Conservation (phyloP, 2,888 invertebrate genomes). For the Drosophila ezoana region DNA sequence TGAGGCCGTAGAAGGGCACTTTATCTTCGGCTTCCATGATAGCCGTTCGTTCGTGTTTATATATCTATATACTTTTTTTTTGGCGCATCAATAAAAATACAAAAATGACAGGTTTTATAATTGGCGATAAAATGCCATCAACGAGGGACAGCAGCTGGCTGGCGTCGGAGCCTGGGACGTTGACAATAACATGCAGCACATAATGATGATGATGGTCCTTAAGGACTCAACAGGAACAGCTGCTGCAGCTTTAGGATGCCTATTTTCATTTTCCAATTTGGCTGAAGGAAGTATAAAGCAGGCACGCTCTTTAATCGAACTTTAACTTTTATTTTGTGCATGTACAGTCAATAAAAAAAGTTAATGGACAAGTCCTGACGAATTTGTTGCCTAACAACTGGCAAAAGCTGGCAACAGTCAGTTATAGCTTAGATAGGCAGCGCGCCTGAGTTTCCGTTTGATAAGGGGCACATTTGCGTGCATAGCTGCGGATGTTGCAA, state of each 20-base stretch:
- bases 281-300: background rate
- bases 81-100: conserved; percentile 62
- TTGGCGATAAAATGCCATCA: conserved; percentile 76
- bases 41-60: background rate
- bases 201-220: background rate
- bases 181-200: conserved; percentile 36
- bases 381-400: conserved; percentile 38
- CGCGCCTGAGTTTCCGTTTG: conserved; percentile 58
- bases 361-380: conserved; percentile 47
- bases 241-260: conserved; percentile 38
- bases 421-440: conserved; percentile 27
- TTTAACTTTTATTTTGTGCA: conserved; percentile 9
- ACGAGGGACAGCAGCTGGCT: conserved; percentile 37
- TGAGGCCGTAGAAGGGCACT: no score
- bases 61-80: conserved; percentile 6
- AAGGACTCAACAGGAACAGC: conserved; percentile 2
- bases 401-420: conserved; percentile 17
- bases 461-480: conserved; percentile 40
- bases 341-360: conserved; percentile 64
- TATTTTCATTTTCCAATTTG: conserved; percentile 16
- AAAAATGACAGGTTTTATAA: conserved; percentile 74
- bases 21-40: no score
- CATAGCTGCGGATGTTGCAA: conserved; percentile 67
- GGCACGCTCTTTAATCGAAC: conserved; percentile 38
- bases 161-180: conserved; percentile 21